phyloP scores from a whole-genome alignment of 2,888 invertebrate species.

The Brachylomia viminalis region DNA sequence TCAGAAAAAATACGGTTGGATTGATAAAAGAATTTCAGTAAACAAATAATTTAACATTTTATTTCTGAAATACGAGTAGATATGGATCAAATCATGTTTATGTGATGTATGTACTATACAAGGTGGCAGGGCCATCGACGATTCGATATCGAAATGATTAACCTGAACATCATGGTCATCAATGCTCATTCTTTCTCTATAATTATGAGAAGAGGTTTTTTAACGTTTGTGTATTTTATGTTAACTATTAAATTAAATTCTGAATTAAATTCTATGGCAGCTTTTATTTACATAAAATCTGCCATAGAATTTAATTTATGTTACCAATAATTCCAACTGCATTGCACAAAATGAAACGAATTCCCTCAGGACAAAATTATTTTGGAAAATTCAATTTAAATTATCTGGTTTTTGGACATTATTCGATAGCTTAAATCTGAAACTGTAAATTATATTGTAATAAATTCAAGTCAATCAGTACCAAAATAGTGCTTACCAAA shows the following conservation, averaged over 20 bases:
- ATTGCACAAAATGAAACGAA: neutral
- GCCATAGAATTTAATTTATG: neutral
- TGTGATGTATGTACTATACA: neutral
- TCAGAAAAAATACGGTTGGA: conserved; percentile 29
- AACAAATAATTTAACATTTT: conserved; percentile 30
- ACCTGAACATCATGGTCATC: no score
- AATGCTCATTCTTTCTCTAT: no score
- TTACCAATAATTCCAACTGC: neutral
- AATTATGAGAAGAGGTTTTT: no score
- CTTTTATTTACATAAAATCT: no score
- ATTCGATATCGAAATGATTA: no score
- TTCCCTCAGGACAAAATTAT: neutral
- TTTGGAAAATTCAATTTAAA: neutral
- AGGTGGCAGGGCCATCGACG: no score
- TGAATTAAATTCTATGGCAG: no score
- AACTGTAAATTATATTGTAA: neutral
- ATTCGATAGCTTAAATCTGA: neutral
- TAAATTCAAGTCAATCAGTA: conserved; percentile 23
- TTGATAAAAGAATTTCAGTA: conserved; percentile 33
- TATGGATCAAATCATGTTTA: neutral
- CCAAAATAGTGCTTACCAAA: neutral
- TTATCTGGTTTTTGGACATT: neutral
- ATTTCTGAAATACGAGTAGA: neutral
- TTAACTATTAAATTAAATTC: no score
- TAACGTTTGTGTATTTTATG: no score